These are phyloP conservation scores for Idaea aversata DNA, from an alignment of 2,888 invertebrate species.

Conservation along the genomic window DNA sequence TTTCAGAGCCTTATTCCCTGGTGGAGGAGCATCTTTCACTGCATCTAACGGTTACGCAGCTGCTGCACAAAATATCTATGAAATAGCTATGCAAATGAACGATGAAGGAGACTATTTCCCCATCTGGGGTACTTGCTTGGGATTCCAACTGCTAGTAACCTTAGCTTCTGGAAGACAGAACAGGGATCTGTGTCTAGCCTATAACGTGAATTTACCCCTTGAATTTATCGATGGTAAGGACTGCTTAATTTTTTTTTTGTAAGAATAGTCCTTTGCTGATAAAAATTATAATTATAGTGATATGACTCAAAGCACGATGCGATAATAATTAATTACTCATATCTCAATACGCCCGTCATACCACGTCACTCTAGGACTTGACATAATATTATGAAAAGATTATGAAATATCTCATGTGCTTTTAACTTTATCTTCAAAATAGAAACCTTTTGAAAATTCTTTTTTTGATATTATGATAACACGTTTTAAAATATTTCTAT, in stretches of 20 bases:
- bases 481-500: no score
- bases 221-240: conserved; percentile 82
- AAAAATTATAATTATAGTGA: no score
- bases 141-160: conserved; percentile 89
- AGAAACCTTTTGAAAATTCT: no score
- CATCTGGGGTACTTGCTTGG: conserved; percentile 93
- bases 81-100: conserved; percentile 85
- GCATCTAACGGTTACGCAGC: conserved; percentile 86
- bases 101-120: conserved; percentile 88
- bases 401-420: no score
- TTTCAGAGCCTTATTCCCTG: conserved; percentile 88
- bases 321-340: no score
- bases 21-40: conserved; percentile 88
- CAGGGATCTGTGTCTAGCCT: conserved; percentile 82
- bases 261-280: no score
- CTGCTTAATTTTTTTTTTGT: neutral
- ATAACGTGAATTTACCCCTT: conserved; percentile 80
- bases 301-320: no score
- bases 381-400: no score
- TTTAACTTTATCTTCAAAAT: no score
- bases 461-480: no score
- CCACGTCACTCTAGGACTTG: no score
- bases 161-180: conserved; percentile 80
- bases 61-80: conserved; percentile 85
- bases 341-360: no score